phyloP scores from a whole-genome alignment of 2,797 vertebrate genomes.

The Meriones psammophilus region DNA sequence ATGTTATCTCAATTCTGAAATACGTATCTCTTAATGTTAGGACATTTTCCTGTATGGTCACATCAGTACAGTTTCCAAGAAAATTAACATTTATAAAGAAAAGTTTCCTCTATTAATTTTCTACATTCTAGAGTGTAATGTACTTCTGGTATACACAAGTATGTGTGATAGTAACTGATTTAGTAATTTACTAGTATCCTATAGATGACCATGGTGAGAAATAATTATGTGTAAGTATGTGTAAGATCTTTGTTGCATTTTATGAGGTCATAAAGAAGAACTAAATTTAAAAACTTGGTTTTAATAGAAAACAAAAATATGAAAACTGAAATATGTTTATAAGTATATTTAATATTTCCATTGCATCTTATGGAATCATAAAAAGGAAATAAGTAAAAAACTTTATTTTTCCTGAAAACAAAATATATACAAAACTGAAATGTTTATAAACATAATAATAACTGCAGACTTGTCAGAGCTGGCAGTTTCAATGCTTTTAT shows the following conservation, averaged over 20 bases:
- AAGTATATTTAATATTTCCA: background rate
- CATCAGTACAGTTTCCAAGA: background rate
- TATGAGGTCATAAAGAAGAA: background rate
- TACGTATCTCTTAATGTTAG: background rate
- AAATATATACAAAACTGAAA: background rate
- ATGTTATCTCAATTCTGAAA: background rate
- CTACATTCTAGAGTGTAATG: background rate
- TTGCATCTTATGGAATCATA: background rate
- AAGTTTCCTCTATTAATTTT: background rate
- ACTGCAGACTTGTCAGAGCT: background rate
- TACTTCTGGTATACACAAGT: background rate
- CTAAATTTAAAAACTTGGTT: background rate
- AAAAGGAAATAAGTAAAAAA: background rate
- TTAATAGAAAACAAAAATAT: slow-evolving; percentile 2
- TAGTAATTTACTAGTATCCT: background rate
- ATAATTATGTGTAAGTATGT: background rate
- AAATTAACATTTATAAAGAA: background rate
- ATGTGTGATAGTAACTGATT: background rate
- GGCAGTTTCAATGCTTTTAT: background rate
- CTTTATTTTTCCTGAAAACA: background rate
- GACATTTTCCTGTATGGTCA: background rate
- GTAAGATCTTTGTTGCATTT: background rate
- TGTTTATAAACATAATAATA: background rate
- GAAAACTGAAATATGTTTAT: background rate
- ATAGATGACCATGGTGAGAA: background rate